These are phyloP conservation scores for Thaleichthys pacificus DNA, from an alignment of 2,797 vertebrate genomes.

Conservation along the genomic window DNA sequence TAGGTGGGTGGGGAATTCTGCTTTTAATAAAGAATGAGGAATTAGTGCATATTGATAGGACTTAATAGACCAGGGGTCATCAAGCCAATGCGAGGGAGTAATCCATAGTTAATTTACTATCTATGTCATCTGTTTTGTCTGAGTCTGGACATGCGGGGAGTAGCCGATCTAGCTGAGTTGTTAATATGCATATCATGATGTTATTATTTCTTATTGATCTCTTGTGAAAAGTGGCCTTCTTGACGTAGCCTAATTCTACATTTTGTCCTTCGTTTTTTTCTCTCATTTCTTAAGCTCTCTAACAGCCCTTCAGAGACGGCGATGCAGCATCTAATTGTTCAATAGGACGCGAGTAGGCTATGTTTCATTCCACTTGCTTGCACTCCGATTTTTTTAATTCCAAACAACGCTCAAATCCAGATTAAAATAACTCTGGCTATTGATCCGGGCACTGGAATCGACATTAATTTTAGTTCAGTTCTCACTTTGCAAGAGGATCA, in stretches of 20 bases:
- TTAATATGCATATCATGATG: conserved; percentile 33
- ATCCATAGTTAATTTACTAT: conserved; percentile 92
- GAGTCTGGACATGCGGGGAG: neutral
- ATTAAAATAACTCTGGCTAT: conserved; percentile 95
- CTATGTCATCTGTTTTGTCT: conserved; percentile 80
- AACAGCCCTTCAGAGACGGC: neutral
- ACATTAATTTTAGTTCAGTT: conserved; percentile 99
- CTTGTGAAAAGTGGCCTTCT: conserved; percentile 12
- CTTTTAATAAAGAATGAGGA: conserved; percentile 71
- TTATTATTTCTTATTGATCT: conserved; percentile 32
- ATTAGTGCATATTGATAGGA: conserved; percentile 78
- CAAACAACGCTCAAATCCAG: conserved; percentile 84
- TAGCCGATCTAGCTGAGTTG: neutral
- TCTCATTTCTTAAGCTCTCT: neutral
- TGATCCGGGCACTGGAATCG: conserved; percentile 92
- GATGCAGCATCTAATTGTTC: conserved; percentile 36
- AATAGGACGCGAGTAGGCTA: conserved; percentile 32
- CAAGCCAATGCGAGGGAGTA: conserved; percentile 85
- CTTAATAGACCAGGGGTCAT: conserved; percentile 76
- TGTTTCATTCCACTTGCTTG: conserved; percentile 36
- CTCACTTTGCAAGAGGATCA: conserved; percentile 94
- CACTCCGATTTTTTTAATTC: conserved; percentile 78
- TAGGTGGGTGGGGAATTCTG: conserved; percentile 40
- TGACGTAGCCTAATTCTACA: neutral
- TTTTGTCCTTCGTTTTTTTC: conserved; percentile 18